Evolutionary conservation across 2,888 invertebrate species (phyloP).

Genomic region (Machimus atricapillus): DNA sequence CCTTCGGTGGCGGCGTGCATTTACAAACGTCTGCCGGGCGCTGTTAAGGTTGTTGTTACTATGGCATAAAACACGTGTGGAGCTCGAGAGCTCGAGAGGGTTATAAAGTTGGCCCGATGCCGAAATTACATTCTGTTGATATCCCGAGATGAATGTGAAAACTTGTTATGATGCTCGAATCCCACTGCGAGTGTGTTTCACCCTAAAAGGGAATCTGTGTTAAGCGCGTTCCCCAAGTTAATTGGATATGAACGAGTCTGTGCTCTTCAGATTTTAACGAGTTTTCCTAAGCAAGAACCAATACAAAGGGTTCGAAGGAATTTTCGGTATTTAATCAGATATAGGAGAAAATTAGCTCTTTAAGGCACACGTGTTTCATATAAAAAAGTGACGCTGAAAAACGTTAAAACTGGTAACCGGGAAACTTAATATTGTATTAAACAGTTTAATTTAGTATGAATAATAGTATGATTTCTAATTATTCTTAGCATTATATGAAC

Average conservation of each 20-base stretch:
- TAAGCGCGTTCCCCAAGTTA: neutral
- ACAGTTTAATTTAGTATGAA: too few species aligned
- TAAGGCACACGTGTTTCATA: too few species aligned
- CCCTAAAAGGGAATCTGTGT: neutral
- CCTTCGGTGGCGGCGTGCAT: neutral
- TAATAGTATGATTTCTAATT: too few species aligned
- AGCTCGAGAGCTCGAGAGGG: neutral
- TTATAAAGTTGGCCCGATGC: neutral
- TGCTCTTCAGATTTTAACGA: neutral
- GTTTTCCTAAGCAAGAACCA: neutral
- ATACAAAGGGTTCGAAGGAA: neutral
- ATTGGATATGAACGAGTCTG: neutral
- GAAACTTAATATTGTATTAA: too few species aligned
- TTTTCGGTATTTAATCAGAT: too few species aligned
- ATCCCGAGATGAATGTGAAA: neutral
- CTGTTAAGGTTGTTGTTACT: neutral
- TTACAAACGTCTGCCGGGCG: neutral
- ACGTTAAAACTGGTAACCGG: too few species aligned
- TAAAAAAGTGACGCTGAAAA: too few species aligned
- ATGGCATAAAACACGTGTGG: neutral
- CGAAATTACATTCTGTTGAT: neutral
- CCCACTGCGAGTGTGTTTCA: neutral
- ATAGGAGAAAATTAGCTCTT: too few species aligned
- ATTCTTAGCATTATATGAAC: too few species aligned
- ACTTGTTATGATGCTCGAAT: neutral